phyloP scores from a whole-genome alignment of 1,140 invertebrate species.

The Probaryconus sp. region DNA sequence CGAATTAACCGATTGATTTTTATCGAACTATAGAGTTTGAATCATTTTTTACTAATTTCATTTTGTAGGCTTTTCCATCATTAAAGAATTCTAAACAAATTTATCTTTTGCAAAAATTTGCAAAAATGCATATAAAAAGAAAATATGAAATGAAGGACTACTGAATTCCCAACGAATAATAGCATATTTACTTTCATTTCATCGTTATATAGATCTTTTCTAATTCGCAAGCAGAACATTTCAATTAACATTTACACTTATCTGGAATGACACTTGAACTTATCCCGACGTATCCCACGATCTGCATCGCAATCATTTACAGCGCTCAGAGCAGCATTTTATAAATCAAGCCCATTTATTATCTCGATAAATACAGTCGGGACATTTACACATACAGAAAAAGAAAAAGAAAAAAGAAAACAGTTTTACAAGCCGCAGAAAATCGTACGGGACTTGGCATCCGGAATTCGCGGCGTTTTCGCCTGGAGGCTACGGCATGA shows the following conservation, averaged over 20 bases:
- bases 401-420: no score
- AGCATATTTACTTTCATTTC: conserved; percentile 11
- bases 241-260: conserved; percentile 57
- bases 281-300: conserved; percentile 44
- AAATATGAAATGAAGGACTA: no score
- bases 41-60: no score
- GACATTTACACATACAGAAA: conserved; percentile 40
- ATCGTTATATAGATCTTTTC: conserved; percentile 13
- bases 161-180: no score
- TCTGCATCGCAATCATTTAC: conserved; percentile 40
- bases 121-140: no score
- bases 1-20: conserved; percentile 21
- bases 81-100: no score
- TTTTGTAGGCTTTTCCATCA: no score
- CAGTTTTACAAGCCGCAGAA: conserved; percentile 25
- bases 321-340: conserved; percentile 27
- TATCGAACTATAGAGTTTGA: no score
- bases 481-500: conserved; percentile 18
- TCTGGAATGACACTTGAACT: conserved; percentile 49
- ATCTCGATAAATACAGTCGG: conserved; percentile 37
- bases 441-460: conserved; percentile 33
- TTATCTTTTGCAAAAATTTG: no score
- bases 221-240: conserved; percentile 32
- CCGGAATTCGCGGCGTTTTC: conserved; percentile 32
- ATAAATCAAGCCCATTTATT: conserved; percentile 9